A percentile compares a stretch with the other conserved stretches of the same genome.
Conservation (phyloP, 2,797 vertebrate genomes). For the Crax fasciolata region DNA sequence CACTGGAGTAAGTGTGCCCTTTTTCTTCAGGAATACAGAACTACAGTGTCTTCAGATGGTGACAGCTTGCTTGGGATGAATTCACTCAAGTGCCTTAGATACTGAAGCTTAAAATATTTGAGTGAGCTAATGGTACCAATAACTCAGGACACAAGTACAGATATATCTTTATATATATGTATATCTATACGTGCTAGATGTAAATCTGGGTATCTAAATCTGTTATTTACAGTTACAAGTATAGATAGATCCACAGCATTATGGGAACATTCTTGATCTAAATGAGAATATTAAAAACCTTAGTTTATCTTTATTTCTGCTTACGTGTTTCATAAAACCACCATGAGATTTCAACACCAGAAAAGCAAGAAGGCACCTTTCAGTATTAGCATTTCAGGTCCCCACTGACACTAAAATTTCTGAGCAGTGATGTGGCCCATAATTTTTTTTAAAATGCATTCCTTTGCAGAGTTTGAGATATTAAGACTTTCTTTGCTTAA, state of each 20-base stretch:
- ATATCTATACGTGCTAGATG: background rate
- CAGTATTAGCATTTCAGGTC: background rate
- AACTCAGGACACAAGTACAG: background rate
- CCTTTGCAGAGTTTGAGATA: background rate
- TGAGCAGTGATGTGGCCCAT: background rate
- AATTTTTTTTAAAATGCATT: background rate
- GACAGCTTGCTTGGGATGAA: background rate
- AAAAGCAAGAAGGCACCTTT: background rate
- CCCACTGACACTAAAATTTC: background rate
- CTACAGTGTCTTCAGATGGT: background rate
- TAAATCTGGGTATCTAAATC: background rate
- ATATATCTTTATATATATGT: background rate
- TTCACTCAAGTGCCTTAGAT: background rate
- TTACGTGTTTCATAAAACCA: background rate
- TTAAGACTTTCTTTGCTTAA: background rate
- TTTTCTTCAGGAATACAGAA: background rate
- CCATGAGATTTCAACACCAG: background rate
- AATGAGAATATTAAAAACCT: background rate
- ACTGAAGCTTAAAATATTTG: background rate
- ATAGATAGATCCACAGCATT: background rate
- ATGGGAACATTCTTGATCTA: background rate
- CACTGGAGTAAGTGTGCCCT: background rate
- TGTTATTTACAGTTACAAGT: background rate
- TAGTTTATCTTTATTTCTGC: background rate
- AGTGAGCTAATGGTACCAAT: background rate